Evolutionary conservation across 2,888 invertebrate genomes (phyloP).

Genomic region (Luperina testacea): DNA sequence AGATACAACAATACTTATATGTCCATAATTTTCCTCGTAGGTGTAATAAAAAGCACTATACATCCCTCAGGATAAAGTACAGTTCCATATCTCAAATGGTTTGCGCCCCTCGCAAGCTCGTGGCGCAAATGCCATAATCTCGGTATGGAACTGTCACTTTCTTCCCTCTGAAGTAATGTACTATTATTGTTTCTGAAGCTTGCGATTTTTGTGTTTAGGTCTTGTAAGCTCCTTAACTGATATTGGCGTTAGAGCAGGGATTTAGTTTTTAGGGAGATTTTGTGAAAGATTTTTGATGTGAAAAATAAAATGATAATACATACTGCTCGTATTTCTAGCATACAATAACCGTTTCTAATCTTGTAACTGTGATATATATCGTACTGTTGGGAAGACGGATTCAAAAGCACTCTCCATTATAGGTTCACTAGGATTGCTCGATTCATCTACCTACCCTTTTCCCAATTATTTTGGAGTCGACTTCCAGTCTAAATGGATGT

Average conservation of each 20-base stretch:
- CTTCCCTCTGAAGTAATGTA: no score
- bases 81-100: no score
- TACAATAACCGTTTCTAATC: not conserved
- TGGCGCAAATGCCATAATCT: no score
- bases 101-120: no score
- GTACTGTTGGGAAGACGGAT: not conserved
- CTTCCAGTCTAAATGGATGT: not conserved
- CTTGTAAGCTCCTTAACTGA: conserved; percentile 2
- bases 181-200: no score
- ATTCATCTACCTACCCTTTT: not conserved
- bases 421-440: not conserved
- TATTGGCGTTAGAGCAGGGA: not conserved
- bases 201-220: no score
- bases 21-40: no score
- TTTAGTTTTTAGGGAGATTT: not conserved
- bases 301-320: not conserved
- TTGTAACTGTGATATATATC: not conserved
- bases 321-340: not conserved
- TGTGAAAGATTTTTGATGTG: not conserved
- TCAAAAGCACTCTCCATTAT: not conserved
- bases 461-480: not conserved
- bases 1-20: no score
- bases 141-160: no score
- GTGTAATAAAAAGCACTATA: no score
- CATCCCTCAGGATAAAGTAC: no score